Percentiles rank a stretch among this genome's conserved stretches.
These are phyloP conservation scores for Orchestes rusci DNA, from an alignment of 2,888 invertebrate species.

Conservation along the genomic window DNA sequence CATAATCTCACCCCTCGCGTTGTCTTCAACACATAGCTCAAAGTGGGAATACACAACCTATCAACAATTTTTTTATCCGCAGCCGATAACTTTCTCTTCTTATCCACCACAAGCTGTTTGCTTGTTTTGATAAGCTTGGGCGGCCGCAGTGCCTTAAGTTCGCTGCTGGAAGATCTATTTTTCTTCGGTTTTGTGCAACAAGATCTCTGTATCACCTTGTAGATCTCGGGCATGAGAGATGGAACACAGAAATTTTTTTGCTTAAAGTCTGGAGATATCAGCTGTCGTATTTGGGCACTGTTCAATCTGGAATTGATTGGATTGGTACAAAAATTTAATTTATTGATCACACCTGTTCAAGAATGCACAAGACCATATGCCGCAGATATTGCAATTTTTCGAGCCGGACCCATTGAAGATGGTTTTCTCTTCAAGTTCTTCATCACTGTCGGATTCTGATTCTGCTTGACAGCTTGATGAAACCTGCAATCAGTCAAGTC, in stretches of 20 bases:
- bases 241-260: constrained; percentile 14
- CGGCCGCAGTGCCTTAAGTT: background rate
- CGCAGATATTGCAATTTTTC: no score
- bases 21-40: constrained; percentile 17
- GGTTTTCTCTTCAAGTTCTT: no score
- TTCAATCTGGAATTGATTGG: constrained; percentile 23
- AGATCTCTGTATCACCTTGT: background rate
- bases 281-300: constrained; percentile 30
- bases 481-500: no score
- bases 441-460: no score
- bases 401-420: no score
- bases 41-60: constrained; percentile 12
- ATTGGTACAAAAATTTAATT: no score
- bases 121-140: background rate
- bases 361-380: no score
- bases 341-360: no score
- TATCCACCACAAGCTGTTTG: background rate
- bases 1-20: constrained; percentile 10
- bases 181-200: background rate
- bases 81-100: background rate
- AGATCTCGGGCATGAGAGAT: constrained; percentile 2
- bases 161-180: background rate
- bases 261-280: constrained; percentile 31
- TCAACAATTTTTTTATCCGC: constrained; percentile 5
- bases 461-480: no score